Base-by-base conservation (phyloP, 2,888 invertebrate species). In the Clostera curtula region DNA sequence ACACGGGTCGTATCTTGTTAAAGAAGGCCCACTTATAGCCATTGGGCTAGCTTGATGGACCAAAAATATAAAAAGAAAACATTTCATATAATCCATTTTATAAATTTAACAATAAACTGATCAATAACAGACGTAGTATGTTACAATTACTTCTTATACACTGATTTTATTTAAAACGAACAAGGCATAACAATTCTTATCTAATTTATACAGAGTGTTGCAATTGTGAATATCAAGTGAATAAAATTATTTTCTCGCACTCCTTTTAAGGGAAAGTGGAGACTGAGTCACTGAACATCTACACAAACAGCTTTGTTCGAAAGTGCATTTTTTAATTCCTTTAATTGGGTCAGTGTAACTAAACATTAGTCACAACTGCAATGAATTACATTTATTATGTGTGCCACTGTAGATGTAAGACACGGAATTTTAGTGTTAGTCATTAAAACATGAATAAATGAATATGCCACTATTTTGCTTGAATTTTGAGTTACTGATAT, bases 1-100 rank as follows among this genome's bases (percentile, higher is more conserved):
- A 40, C 82, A 82, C 1, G 82, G 82, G 18, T 74, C 68, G 21
- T 80, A 82, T 36, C 68, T 62, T 0, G 67, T 74, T 28, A 71
- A 44, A 17, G 52, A 51, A 2, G 71, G 57, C 0, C 79, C 79
- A 27, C 60, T 58, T 19, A 80, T 39, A 5, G 73, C 50, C 66
- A 80, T 65, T 2, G 62, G 44, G 32, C 56, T 31, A 2, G 62
- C 62, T 32, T 51, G 46, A 12, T 52, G 41, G 9, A 49, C 30
- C 34, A 20, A 40, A 2, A 36, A 19, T 4, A 46, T 24, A 23
- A 40, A 33, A 28, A 32, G 50, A 20, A 45, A 17, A 12, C 34
- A 31, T 9, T 25, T 29, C 24, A 39, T 24, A 15, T 36, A 24
- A 37, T 27, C 16, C 26, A 46, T 38, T 22, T 24, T 27, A 11